phyloP scores from a whole-genome alignment of 2,797 vertebrate species.

The Arrhamphus sclerolepis region DNA sequence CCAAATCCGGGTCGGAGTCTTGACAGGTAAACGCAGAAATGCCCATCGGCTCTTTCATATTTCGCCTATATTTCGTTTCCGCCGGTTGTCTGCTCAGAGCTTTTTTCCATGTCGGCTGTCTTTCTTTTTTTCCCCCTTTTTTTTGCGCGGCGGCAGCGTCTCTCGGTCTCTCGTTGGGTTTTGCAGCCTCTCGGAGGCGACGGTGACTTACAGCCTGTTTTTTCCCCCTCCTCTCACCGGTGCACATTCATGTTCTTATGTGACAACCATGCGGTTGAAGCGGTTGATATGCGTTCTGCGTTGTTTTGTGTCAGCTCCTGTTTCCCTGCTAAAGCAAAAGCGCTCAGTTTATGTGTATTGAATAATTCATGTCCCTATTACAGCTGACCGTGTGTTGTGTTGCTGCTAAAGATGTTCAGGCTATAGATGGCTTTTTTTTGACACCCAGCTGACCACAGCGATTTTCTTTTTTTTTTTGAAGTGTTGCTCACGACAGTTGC shows the following conservation, averaged over 20 bases:
- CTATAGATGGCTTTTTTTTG: slow-evolving; percentile 57
- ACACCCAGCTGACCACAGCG: slow-evolving; percentile 67
- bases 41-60: slow-evolving; percentile 17
- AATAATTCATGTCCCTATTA: slow-evolving; percentile 79
- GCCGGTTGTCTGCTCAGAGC: slow-evolving; percentile 48
- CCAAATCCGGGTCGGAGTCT: slow-evolving; percentile 94
- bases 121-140: slow-evolving; percentile 1
- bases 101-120: slow-evolving; percentile 65
- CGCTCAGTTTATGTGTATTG: slow-evolving; percentile 74
- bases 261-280: slow-evolving; percentile 27
- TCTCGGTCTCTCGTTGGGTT: slow-evolving; percentile 35
- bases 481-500: slow-evolving; percentile 69
- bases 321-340: slow-evolving; percentile 41
- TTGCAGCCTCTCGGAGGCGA: slow-evolving; percentile 56
- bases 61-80: slow-evolving; percentile 26
- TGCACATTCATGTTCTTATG: slow-evolving; percentile 16
- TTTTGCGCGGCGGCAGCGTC: slow-evolving; percentile 41
- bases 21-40: slow-evolving; percentile 87
- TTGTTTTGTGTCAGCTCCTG: slow-evolving; percentile 35
- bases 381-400: slow-evolving; percentile 63
- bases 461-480: too few relatives aligned
- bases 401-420: slow-evolving; percentile 49
- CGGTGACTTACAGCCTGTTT: slow-evolving; percentile 59
- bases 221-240: background rate
- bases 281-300: slow-evolving; percentile 36